These are phyloP conservation scores for Bostrychus sinensis DNA, from an alignment of 2,113 vertebrate genomes.

Conservation along the genomic window DNA sequence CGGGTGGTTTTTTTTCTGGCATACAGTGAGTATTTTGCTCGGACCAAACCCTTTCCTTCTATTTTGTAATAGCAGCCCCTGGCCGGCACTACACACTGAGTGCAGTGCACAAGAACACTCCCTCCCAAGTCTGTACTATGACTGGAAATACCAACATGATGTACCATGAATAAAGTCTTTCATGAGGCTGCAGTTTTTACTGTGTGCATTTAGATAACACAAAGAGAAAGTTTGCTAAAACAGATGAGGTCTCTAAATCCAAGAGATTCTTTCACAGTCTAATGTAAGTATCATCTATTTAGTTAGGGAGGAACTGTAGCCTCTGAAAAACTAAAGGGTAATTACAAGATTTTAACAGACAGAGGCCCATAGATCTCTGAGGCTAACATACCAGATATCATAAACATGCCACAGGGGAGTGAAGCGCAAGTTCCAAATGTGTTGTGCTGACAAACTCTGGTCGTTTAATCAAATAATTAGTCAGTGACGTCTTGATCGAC, in stretches of 20 bases:
- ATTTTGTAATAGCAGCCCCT: constrained; percentile 82
- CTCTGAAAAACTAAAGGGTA: constrained; percentile 13
- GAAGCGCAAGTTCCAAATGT: no score
- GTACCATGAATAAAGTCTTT: constrained; percentile 29
- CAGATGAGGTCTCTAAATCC: constrained; percentile 4
- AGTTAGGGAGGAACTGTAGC: constrained; percentile 10
- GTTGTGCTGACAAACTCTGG: no score
- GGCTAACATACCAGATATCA: no score
- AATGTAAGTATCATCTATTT: background rate
- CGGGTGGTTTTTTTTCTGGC: constrained; percentile 64
- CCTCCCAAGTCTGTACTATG: constrained; percentile 41
- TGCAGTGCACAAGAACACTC: constrained; percentile 55
- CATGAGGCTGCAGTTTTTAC: constrained; percentile 9
- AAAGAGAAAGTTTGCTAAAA: background rate
- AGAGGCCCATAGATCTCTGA: no score
- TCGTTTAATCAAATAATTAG: no score
- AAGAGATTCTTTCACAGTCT: background rate
- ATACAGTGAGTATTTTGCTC: constrained; percentile 81
- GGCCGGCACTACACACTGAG: constrained; percentile 37
- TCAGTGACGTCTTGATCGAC: no score
- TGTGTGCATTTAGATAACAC: constrained; percentile 3
- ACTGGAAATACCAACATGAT: constrained; percentile 57
- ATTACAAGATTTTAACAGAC: constrained; percentile 30
- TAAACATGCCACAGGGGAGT: no score
- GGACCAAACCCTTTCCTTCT: constrained; percentile 92